Evolutionary conservation across 2,113 vertebrate species (phyloP).

Genomic region (Datnioides undecimradiatus): DNA sequence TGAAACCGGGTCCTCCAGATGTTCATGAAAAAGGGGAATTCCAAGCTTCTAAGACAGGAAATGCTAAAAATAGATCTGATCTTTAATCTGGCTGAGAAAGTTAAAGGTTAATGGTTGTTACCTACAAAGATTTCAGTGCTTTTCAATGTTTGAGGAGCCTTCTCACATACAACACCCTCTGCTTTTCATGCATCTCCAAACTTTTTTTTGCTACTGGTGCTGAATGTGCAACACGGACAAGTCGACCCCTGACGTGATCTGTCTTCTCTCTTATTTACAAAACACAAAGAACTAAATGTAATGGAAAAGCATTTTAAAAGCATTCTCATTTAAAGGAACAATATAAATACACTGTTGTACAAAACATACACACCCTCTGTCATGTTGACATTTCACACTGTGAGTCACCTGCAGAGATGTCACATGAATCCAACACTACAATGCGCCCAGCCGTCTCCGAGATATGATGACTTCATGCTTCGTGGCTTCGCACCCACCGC

Average conservation of each 20-base stretch:
- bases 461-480: background rate
- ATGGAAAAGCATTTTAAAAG: too few relatives aligned
- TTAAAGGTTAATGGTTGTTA: too few relatives aligned
- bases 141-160: too few relatives aligned
- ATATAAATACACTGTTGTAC: background rate
- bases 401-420: constrained; percentile 37
- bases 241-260: background rate
- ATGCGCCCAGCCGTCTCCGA: background rate
- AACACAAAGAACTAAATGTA: background rate
- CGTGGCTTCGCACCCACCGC: background rate
- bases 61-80: too few relatives aligned
- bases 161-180: too few relatives aligned
- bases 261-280: background rate
- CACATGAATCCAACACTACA: constrained; percentile 1
- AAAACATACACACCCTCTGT: background rate
- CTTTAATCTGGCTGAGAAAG: too few relatives aligned
- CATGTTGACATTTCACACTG: constrained; percentile 24
- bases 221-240: background rate
- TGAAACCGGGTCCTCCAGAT: too few relatives aligned
- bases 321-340: too few relatives aligned
- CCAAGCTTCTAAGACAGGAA: too few relatives aligned
- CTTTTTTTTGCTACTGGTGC: background rate
- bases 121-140: too few relatives aligned
- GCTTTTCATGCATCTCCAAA: too few relatives aligned
- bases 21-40: too few relatives aligned